phyloP scores from a whole-genome alignment of 2,888 invertebrate species.

The Yponomeuta sedellus region DNA sequence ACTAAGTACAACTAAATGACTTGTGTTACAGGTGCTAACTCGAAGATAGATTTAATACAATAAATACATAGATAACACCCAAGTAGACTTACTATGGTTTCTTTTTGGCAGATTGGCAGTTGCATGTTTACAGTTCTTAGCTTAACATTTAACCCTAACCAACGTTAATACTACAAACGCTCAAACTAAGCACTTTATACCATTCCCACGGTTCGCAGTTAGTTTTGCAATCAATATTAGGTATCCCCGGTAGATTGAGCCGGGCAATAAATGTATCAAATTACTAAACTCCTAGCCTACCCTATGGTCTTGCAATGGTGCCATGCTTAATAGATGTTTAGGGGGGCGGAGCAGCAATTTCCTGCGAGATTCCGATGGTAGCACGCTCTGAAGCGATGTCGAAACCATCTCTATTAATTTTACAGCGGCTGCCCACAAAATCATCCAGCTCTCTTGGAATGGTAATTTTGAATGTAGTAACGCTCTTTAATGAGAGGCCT shows the following conservation, averaged over 20 bases:
- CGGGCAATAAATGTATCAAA: constrained; percentile 33
- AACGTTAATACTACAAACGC: not conserved
- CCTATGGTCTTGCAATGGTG: constrained; percentile 33
- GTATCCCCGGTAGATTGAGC: constrained; percentile 18
- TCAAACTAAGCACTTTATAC: not conserved
- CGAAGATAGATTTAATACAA: too few species aligned
- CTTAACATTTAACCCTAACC: not conserved
- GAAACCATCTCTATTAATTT: constrained; percentile 56
- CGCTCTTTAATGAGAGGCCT: constrained; percentile 14
- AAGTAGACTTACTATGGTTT: too few species aligned
- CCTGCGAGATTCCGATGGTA: constrained; percentile 38
- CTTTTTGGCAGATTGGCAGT: not conserved
- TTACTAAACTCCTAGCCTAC: constrained; percentile 31
- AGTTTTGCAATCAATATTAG: constrained; percentile 19
- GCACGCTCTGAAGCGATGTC: constrained; percentile 47
- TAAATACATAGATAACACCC: too few species aligned
- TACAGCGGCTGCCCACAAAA: constrained; percentile 46
- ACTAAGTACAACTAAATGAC: too few species aligned
- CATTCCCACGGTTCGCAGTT: constrained; percentile 5
- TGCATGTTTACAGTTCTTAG: not conserved
- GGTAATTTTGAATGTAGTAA: constrained; percentile 22
- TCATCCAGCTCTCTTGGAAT: constrained; percentile 30
- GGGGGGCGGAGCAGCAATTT: constrained; percentile 36
- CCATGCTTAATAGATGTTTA: constrained; percentile 32
- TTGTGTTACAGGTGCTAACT: too few species aligned